A percentile compares a stretch with the other conserved stretches of the same genome.
phyloP scores from a whole-genome alignment of 2,888 invertebrate genomes.

The Drosophila nigricruria region DNA sequence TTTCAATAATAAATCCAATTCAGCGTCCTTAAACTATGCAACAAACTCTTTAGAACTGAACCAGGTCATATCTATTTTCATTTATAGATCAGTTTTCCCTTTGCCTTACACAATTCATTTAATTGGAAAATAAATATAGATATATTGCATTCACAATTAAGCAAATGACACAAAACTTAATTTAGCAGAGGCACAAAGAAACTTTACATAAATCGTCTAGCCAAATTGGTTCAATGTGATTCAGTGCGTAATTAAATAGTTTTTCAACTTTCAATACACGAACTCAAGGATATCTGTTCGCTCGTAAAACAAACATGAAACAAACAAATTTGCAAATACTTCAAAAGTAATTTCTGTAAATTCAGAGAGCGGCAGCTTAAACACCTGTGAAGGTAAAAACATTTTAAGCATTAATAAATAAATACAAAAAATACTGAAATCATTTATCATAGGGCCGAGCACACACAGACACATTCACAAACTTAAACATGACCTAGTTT shows the following conservation, averaged over 20 bases:
- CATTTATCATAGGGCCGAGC: neutral
- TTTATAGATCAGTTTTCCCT: neutral
- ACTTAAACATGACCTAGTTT: slow-evolving; percentile 52
- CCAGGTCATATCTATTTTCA: neutral
- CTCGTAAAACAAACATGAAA: neutral
- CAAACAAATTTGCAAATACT: slow-evolving; percentile 4
- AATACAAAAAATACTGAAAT: neutral
- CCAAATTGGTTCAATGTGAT: neutral
- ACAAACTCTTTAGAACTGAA: neutral
- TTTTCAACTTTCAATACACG: neutral
- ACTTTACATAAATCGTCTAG: neutral
- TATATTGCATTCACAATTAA: neutral
- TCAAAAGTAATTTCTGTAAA: slow-evolving; percentile 6
- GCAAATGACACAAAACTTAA: too few species aligned
- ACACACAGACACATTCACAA: slow-evolving; percentile 12
- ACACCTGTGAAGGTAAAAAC: neutral
- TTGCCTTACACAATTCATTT: too few species aligned
- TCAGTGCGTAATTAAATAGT: neutral
- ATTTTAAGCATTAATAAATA: slow-evolving; percentile 10
- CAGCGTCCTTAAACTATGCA: too few species aligned
- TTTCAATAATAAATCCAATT: too few species aligned
- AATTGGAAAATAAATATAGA: too few species aligned
- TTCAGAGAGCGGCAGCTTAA: slow-evolving; percentile 1
- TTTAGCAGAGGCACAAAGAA: too few species aligned
- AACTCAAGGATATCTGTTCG: neutral